Evolutionary conservation across 2,113 vertebrate genomes (phyloP).

Genomic region (Chinchilla lanigera): DNA sequence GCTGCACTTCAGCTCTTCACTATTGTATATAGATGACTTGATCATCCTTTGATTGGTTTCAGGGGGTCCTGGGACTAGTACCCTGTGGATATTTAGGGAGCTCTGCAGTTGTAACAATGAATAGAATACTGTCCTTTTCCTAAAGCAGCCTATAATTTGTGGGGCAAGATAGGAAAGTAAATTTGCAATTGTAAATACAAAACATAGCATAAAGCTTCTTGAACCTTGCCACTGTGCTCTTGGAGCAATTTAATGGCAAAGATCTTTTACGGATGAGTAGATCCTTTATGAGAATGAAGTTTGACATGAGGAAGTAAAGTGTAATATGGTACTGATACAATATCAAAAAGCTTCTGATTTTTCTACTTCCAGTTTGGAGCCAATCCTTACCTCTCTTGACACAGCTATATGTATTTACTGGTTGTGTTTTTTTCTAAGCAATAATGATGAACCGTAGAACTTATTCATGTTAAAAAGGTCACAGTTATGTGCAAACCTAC

Average conservation of each 20-base stretch:
- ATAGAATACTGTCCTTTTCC: not conserved
- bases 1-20: no score
- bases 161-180: not conserved
- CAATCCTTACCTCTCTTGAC: not conserved
- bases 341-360: not conserved
- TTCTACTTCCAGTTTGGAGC: not conserved
- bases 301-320: not conserved
- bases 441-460: not conserved
- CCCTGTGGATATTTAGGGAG: not conserved
- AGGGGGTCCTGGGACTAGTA: not conserved
- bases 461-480: not conserved
- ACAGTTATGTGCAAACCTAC: not conserved
- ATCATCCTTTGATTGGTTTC: not conserved
- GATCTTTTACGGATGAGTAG: not conserved
- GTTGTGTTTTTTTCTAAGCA: not conserved
- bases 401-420: not conserved
- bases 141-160: constrained; percentile 18
- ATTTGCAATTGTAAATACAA: not conserved
- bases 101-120: not conserved
- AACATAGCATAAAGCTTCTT: not conserved
- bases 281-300: not conserved
- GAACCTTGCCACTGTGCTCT: not conserved
- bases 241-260: not conserved
- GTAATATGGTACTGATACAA: not conserved
- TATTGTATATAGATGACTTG: not conserved